Evolutionary conservation across 2,113 vertebrate genomes (phyloP).

Genomic region (Anguilla japonica): DNA sequence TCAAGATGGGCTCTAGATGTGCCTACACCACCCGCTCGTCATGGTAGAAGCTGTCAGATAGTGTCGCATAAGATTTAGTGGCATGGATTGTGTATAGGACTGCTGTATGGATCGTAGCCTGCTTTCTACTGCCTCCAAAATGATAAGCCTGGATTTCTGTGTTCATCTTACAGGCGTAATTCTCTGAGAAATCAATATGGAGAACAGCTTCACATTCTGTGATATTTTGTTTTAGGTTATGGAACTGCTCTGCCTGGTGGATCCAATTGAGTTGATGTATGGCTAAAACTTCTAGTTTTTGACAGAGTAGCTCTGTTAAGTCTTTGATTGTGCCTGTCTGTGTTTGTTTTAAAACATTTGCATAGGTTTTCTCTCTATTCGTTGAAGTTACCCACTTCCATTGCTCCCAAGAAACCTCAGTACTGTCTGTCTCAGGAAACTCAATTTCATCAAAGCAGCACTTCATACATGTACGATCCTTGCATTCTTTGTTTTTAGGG

Average conservation of each 20-base stretch:
- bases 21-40: conserved; percentile 10
- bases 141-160: conserved; percentile 20
- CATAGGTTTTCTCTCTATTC: not conserved
- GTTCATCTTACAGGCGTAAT: conserved; percentile 20
- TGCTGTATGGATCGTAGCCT: too few relatives aligned
- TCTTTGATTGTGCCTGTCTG: not conserved
- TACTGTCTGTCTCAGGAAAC: too few relatives aligned
- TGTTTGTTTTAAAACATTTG: not conserved
- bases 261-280: too few relatives aligned
- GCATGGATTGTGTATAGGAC: not conserved
- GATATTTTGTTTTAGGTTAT: too few relatives aligned
- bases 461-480: too few relatives aligned
- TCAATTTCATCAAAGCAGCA: too few relatives aligned
- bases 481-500: too few relatives aligned
- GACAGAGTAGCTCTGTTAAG: not conserved
- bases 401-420: not conserved
- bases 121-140: conserved; percentile 13
- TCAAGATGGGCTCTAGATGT: conserved; percentile 11
- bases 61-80: not conserved
- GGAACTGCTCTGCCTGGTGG: too few relatives aligned
- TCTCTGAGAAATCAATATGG: conserved; percentile 21
- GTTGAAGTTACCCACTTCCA: not conserved
- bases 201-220: too few relatives aligned
- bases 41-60: conserved; percentile 12
- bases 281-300: not conserved